Evolutionary conservation across 2,888 invertebrate genomes (phyloP).

Genomic region (Erynnis tages): DNA sequence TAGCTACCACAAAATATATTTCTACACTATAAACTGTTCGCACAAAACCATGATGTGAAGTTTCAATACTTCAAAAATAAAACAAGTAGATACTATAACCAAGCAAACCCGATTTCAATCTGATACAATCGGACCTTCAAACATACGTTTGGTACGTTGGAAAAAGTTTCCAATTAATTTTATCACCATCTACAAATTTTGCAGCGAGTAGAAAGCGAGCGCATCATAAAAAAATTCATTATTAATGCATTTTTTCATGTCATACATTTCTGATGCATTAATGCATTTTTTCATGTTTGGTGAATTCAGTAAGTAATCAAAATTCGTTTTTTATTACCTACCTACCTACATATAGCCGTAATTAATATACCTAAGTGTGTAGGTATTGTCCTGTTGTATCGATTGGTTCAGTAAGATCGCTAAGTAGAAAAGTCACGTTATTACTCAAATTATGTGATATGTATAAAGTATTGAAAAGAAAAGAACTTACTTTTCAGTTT

Average conservation of each 20-base stretch:
- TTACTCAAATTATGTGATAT: too few relatives aligned
- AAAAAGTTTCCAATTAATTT: slow-evolving; percentile 25
- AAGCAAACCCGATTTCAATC: slow-evolving; percentile 24
- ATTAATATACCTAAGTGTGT: too few relatives aligned
- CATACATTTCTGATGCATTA: too few relatives aligned
- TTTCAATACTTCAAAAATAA: slow-evolving; percentile 10
- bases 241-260: slow-evolving; percentile 14
- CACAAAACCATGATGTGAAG: neutral
- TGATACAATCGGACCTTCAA: slow-evolving; percentile 17
- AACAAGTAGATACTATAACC: slow-evolving; percentile 11
- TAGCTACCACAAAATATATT: too few relatives aligned
- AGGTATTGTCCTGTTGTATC: too few relatives aligned
- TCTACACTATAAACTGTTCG: too few relatives aligned
- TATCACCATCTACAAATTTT: slow-evolving; percentile 22
- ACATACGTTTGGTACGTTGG: slow-evolving; percentile 24
- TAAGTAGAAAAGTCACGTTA: too few relatives aligned
- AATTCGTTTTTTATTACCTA: too few relatives aligned
- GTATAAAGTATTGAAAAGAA: too few relatives aligned
- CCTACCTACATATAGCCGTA: too few relatives aligned
- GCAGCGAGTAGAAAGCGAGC: slow-evolving; percentile 18
- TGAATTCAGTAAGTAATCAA: neutral
- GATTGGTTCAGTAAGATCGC: too few relatives aligned
- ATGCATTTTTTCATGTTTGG: slow-evolving; percentile 3
- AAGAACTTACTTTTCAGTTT: too few relatives aligned
- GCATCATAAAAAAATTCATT: slow-evolving; percentile 21